phyloP scores from a whole-genome alignment of 2,797 vertebrate genomes.

The Sylvilagus floridanus region DNA sequence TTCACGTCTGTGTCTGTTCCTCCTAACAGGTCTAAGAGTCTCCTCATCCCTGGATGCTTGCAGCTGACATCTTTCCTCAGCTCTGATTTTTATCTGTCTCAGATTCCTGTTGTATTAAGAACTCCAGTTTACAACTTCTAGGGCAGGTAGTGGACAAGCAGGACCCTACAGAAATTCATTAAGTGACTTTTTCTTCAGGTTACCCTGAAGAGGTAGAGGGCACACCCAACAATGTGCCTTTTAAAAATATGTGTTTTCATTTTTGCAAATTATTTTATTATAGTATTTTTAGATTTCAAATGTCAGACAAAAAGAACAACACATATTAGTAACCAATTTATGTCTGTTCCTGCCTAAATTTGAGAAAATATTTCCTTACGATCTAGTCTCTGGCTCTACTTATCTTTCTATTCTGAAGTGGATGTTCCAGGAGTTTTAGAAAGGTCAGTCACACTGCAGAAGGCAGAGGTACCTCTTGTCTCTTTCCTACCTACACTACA shows the following conservation, averaged over 20 bases:
- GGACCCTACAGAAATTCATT: background rate
- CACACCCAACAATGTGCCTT: background rate
- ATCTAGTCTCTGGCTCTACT: constrained; percentile 9
- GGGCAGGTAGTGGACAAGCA: background rate
- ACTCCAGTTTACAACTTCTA: background rate
- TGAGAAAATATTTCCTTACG: constrained; percentile 42
- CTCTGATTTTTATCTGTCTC: background rate
- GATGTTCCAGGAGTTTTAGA: constrained; percentile 31
- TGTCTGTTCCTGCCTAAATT: background rate
- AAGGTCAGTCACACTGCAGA: constrained; percentile 8
- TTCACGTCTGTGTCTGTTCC: constrained; percentile 22
- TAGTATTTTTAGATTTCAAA: constrained; percentile 58
- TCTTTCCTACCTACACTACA: background rate
- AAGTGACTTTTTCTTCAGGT: constrained; percentile 21
- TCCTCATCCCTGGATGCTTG: background rate
- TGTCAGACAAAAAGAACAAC: constrained; percentile 34
- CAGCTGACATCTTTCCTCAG: constrained; percentile 16
- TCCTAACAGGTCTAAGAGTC: background rate
- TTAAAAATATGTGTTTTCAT: background rate
- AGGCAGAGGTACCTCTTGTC: constrained; percentile 32
- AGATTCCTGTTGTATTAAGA: background rate
- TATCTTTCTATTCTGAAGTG: constrained; percentile 16
- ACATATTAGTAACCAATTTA: constrained; percentile 18
- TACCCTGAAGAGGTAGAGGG: background rate
- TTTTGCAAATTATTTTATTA: constrained; percentile 12